These are phyloP conservation scores for Galago senegalensis DNA, from an alignment of 2,797 vertebrate species.

Conservation along the genomic window DNA sequence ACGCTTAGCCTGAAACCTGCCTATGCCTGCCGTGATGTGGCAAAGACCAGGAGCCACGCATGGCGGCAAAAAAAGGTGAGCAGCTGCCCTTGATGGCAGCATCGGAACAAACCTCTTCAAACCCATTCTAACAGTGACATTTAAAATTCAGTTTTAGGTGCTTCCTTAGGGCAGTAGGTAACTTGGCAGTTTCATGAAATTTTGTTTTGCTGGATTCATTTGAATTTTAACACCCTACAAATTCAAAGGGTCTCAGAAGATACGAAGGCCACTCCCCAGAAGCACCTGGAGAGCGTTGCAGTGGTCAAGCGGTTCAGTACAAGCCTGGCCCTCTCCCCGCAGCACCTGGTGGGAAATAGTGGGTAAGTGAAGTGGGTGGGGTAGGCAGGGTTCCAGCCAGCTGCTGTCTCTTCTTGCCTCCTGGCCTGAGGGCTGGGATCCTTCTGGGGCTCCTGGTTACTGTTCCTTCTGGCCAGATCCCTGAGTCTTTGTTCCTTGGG, in stretches of 20 bases:
- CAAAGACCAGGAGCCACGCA: background rate
- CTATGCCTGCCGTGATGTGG: background rate
- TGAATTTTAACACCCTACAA: background rate
- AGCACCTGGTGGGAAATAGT: fast-evolving
- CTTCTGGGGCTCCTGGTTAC: fast-evolving
- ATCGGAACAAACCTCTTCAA: background rate
- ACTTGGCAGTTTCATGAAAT: background rate
- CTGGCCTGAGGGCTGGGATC: fast-evolving
- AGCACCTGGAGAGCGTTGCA: too few relatives aligned
- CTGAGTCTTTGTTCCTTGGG: background rate
- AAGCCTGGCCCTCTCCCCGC: fast-evolving
- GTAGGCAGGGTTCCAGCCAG: background rate
- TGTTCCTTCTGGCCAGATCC: background rate
- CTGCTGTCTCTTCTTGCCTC: fast-evolving
- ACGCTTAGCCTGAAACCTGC: background rate
- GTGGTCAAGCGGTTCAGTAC: too few relatives aligned
- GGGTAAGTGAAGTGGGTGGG: too few relatives aligned
- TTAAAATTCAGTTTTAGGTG: background rate
- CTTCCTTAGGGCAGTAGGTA: too few relatives aligned
- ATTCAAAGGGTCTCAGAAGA: slow-evolving; percentile 10
- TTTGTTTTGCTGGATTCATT: background rate
- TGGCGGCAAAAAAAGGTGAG: background rate
- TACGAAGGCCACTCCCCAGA: background rate
- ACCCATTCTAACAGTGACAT: background rate
- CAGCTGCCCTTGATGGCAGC: background rate